Base-by-base conservation (phyloP, 53 echinoderm and acorn worm genomes). In the Echinarachnius parma region DNA sequence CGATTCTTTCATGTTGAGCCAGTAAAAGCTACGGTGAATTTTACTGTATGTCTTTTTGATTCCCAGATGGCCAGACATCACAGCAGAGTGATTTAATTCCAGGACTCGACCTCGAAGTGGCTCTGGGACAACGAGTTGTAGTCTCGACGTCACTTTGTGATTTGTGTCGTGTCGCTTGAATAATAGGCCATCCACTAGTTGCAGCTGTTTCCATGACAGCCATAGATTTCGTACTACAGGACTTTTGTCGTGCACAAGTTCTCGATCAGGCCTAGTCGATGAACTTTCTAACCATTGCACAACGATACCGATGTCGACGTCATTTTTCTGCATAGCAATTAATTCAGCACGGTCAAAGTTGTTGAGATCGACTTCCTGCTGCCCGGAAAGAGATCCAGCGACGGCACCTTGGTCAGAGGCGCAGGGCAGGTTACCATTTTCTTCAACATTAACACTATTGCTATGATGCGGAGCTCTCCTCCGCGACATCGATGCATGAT, bases 141-240 rank as follows among this genome's bases (percentile, higher is more conserved):
- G 4, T 16, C 57, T 48, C 16, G 44, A 19, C 2, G 34, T 31
- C 8, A 20, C 48, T 31, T 48, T 80, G 15, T 54, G 29, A 3
- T 52, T 16, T 3, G 57, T 81, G 0, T 46, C 59, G 55, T 65
- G 84, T 28, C 72, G 25, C 28, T 80, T 81, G 42, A 70, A 81
- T 27, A 84, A 46, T 3, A 89, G 64, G 30, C 76, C 78, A 31
- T 81, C 45, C 3, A 35, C 34, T 2, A 84, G 35, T 5, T 34
- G 21, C 1, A 85, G 74, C 15, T 74, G 81, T 27, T 62, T 55
- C 89, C 84, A 85, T 8, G 77, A 47, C 25, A 84, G 47, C 75
- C 85, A 85, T 10, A 81, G 18, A 46, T 89, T 81, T 9, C 84
- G 57, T 5, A 80, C 78, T 33, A 31, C 54, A 21, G 89, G 81